Evolutionary conservation across 2,113 vertebrate species (phyloP).

Genomic region (Paradoxurus hermaphroditus): DNA sequence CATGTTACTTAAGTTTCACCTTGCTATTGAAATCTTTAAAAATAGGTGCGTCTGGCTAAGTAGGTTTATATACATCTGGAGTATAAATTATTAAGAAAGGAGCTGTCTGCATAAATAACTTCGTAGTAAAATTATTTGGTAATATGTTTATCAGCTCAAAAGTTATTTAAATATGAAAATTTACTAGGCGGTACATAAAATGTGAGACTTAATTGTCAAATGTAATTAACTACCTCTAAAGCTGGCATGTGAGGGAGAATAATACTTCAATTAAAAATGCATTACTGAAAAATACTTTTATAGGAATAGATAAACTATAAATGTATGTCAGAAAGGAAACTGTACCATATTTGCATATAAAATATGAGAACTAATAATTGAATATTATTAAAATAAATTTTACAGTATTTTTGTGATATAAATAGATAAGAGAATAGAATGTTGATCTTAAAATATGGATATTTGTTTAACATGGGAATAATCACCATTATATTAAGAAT

Average conservation of each 20-base stretch:
- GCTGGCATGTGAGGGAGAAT: neutral
- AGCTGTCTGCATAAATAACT: neutral
- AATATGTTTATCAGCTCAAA: neutral
- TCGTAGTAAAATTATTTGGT: neutral
- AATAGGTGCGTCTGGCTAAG: neutral
- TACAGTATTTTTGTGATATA: neutral
- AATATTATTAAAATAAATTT: neutral
- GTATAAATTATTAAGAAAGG: neutral
- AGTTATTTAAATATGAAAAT: neutral
- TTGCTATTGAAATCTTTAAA: conserved; percentile 5
- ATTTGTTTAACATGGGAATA: neutral
- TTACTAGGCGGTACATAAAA: neutral
- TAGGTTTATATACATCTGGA: neutral
- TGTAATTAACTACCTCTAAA: neutral
- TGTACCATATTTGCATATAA: neutral
- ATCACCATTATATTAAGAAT: neutral
- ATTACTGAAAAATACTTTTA: neutral
- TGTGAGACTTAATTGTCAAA: neutral
- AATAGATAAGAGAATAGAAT: neutral
- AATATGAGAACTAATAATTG: neutral
- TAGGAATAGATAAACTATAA: neutral
- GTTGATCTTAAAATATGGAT: neutral
- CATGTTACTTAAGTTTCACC: neutral
- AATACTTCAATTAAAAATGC: neutral
- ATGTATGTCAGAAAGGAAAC: neutral